Evolutionary conservation across 1,140 invertebrate species (phyloP).

Genomic region (Zaprionus tsacasi): DNA sequence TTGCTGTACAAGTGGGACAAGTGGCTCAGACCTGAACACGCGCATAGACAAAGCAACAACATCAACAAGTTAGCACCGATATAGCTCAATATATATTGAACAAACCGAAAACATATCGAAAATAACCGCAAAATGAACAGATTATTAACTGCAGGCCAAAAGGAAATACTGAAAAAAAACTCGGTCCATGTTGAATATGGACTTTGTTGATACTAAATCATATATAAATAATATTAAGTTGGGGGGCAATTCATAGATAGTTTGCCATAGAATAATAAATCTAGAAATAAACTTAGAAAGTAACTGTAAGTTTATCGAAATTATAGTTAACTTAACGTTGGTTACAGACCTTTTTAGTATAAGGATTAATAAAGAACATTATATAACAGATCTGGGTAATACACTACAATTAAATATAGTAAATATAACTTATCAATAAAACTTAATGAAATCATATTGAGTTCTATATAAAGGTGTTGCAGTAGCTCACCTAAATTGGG

Average conservation of each 20-base stretch:
- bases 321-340: slow-evolving; percentile 13
- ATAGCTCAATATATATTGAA: slow-evolving; percentile 8
- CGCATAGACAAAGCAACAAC: slow-evolving; percentile 41
- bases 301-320: not conserved
- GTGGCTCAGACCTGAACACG: slow-evolving; percentile 81
- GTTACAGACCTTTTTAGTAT: not conserved
- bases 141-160: slow-evolving; percentile 33
- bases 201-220: slow-evolving; percentile 1
- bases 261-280: slow-evolving; percentile 16
- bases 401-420: not conserved
- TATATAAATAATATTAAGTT: not conserved
- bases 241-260: not conserved
- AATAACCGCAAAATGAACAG: slow-evolving; percentile 27
- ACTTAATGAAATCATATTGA: slow-evolving; percentile 18
- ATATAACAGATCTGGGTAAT: slow-evolving; percentile 12
- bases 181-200: not conserved
- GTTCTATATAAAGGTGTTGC: not conserved
- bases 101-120: slow-evolving; percentile 52
- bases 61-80: slow-evolving; percentile 34
- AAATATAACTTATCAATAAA: slow-evolving; percentile 10
- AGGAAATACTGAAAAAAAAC: slow-evolving; percentile 45
- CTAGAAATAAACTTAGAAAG: slow-evolving; percentile 1
- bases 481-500: slow-evolving; percentile 80
- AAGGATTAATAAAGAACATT: not conserved
- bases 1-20: slow-evolving; percentile 84